Evolutionary conservation across 2,888 invertebrate species (phyloP).

Genomic region (Gandaritis pyraliata): DNA sequence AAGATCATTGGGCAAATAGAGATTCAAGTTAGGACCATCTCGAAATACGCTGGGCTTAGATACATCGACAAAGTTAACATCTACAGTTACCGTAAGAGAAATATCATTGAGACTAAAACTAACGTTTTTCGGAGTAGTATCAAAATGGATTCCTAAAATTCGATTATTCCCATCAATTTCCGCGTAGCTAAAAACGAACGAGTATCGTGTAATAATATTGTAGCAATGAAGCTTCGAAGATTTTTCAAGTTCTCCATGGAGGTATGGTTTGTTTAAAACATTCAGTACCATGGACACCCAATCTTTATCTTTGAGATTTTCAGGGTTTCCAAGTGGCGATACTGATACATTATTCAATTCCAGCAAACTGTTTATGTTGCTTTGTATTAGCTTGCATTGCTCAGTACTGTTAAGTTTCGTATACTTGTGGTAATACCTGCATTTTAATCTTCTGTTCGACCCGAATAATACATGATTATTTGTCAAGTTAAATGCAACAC

Average conservation of each 20-base stretch:
- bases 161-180: constrained; percentile 60
- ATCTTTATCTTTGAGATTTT: constrained; percentile 54
- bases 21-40: constrained; percentile 85
- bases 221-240: constrained; percentile 60
- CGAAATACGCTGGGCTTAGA: constrained; percentile 59
- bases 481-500: constrained; percentile 61
- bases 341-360: constrained; percentile 51
- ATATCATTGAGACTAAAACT: constrained; percentile 59
- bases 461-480: constrained; percentile 76
- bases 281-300: constrained; percentile 59
- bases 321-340: constrained; percentile 71
- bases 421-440: constrained; percentile 56
- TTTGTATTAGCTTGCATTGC: constrained; percentile 62
- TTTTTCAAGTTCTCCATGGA: constrained; percentile 58
- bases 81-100: constrained; percentile 63
- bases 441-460: constrained; percentile 74
- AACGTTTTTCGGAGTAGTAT: constrained; percentile 50
- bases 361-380: constrained; percentile 52
- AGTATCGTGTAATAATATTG: constrained; percentile 63
- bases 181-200: constrained; percentile 59
- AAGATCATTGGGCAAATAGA: constrained; percentile 88
- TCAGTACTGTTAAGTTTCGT: constrained; percentile 50
- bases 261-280: constrained; percentile 39
- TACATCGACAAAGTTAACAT: constrained; percentile 68
- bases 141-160: constrained; percentile 57